A percentile compares a stretch with the other conserved stretches of the same genome.
phyloP scores from a whole-genome alignment of 2,113 vertebrate genomes.

The Anhinga rufa region DNA sequence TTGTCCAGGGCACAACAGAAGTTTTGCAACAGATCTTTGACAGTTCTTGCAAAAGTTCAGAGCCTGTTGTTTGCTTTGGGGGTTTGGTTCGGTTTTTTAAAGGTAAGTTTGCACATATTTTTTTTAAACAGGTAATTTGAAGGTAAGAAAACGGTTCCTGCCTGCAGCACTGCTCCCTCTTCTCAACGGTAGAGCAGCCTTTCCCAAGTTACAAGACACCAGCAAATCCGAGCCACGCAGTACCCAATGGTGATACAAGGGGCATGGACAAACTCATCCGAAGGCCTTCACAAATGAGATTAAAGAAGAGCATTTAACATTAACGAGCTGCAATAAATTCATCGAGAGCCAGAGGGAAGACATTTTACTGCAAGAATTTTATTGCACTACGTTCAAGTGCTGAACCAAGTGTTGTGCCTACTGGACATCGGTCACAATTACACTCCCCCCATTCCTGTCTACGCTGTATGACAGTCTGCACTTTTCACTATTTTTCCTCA shows the following conservation, averaged over 20 bases:
- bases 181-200: background rate
- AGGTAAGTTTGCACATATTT: background rate
- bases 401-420: background rate
- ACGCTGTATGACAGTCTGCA: background rate
- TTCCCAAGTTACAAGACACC: background rate
- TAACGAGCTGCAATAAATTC: constrained; percentile 27
- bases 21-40: background rate
- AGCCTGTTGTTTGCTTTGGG: background rate
- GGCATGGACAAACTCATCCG: background rate
- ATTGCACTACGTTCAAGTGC: background rate
- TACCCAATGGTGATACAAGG: accelerated
- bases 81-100: background rate
- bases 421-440: background rate
- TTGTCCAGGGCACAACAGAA: background rate
- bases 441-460: background rate
- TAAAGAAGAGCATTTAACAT: background rate
- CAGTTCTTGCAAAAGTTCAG: background rate
- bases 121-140: background rate
- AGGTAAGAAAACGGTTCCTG: background rate
- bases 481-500: background rate
- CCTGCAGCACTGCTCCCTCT: background rate
- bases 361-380: constrained; percentile 47
- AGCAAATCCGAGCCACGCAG: accelerated
- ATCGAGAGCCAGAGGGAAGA: constrained; percentile 5
- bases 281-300: background rate